Base-by-base conservation (phyloP, 2,888 invertebrate species). In the Ametastegia equiseti region DNA sequence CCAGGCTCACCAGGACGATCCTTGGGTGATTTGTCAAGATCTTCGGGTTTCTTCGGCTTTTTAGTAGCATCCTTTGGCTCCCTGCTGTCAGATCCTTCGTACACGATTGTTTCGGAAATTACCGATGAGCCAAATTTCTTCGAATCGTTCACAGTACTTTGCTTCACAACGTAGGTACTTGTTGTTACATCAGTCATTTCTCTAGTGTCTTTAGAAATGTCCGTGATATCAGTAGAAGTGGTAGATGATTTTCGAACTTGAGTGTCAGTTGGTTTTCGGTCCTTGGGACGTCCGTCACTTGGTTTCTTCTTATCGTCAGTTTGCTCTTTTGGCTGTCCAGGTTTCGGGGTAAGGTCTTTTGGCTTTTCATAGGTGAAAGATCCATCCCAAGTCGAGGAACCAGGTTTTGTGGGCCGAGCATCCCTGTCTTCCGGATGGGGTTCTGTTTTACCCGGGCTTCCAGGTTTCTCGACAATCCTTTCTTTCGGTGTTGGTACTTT, bases 361-460 rank as follows among this genome's bases (percentile, higher is more conserved):
- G 87, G 83, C 45, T 89, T 90, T 65, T 90, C 89, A 69, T 86
- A 83, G 27, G 86, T 85, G 60, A 90, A 90, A 0, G 88, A 86
- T 13, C 89, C 89, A 65, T 90, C 89, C 90, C 90, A 90, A 4
- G 90, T 87, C 0, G 90, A 90, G 2, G 88, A 88, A 0, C 90
- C 90, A 1, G 89, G 88, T 73, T 88, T 90, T 1, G 81, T 75
- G 0, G 90, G 88, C 65, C 89, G 85, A 0, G 65, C 60, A 0
- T 84, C 81, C 80, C 86, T 85, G 47, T 88, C 88, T 9, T 80
- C 84, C 3, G 86, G 84, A 19, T 80, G 85, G 11, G 82, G 80
- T 3, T 81, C 80, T 13, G 82, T 84, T 67, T 84, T 86, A 4
- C 80, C 84, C 6, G 86, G 84, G 80, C 84, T 86, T 2, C 75